Evolutionary conservation across 2,888 invertebrate species (phyloP).

Genomic region (Apotomis turbidana): DNA sequence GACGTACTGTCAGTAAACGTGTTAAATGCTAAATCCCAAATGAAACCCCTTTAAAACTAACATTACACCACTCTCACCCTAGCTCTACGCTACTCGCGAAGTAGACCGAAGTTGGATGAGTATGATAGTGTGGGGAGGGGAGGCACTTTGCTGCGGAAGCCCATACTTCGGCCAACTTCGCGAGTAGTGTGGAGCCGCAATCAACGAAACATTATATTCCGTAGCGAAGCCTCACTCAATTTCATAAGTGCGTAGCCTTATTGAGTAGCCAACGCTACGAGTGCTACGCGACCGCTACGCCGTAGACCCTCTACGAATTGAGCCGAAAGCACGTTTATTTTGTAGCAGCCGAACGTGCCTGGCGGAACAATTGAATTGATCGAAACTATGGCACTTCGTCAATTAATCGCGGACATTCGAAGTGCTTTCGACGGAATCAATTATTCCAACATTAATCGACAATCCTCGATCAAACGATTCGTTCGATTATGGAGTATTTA

Average conservation of each 20-base stretch:
- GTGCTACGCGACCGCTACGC: constrained; percentile 33
- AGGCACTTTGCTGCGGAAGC: too few species aligned
- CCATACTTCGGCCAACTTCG: too few species aligned
- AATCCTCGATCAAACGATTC: constrained; percentile 30
- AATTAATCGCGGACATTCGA: constrained; percentile 14
- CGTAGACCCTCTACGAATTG: constrained; percentile 28
- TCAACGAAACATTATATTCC: background rate
- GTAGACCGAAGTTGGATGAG: too few species aligned
- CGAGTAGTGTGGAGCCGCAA: too few species aligned
- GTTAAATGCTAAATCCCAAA: too few species aligned
- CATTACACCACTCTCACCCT: too few species aligned
- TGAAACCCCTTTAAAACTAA: too few species aligned
- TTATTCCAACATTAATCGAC: constrained; percentile 26
- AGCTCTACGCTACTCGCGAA: too few species aligned
- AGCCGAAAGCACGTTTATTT: background rate
- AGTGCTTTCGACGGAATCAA: constrained; percentile 26
- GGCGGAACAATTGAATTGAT: constrained; percentile 13
- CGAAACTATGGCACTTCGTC: constrained; percentile 19
- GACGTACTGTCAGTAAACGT: too few species aligned
- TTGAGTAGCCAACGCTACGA: constrained; percentile 14
- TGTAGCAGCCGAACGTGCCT: background rate
- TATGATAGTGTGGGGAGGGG: too few species aligned
- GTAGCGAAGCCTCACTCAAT: constrained; percentile 10
- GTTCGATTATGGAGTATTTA: constrained; percentile 34
- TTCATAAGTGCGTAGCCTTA: constrained; percentile 17